Conservation (phyloP, 2,113 vertebrate genomes). For the Hiodon tergisus region DNA sequence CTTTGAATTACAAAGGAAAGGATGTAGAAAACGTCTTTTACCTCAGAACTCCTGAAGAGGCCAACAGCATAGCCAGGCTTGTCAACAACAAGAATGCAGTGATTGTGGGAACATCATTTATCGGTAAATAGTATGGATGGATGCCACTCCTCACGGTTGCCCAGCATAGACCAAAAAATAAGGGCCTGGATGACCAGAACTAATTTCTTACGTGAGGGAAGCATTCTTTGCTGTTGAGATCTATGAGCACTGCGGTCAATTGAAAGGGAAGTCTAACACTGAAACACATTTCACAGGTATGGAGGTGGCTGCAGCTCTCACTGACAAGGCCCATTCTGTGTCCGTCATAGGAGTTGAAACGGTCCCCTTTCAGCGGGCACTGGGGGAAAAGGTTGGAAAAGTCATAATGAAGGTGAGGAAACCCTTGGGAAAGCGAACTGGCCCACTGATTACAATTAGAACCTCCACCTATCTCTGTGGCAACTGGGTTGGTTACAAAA, state of each 20-base stretch:
- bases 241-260: too few relatives aligned
- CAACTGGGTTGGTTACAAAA: not conserved
- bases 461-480: not conserved
- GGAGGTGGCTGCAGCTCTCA: constrained; percentile 90
- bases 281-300: constrained; percentile 67
- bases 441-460: not conserved
- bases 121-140: constrained; percentile 66
- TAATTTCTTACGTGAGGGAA: too few relatives aligned
- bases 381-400: constrained; percentile 89
- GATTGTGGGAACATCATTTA: constrained; percentile 88
- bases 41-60: constrained; percentile 84
- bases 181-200: too few relatives aligned
- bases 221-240: too few relatives aligned
- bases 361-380: constrained; percentile 81
- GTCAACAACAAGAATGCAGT: constrained; percentile 87
- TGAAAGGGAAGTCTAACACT: not conserved
- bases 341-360: constrained; percentile 89
- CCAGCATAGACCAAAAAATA: too few relatives aligned
- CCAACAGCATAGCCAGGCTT: constrained; percentile 80
- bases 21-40: constrained; percentile 88
- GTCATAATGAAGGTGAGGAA: constrained; percentile 85
- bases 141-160: not conserved
- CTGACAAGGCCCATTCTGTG: constrained; percentile 91
- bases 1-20: constrained; percentile 86
- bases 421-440: not conserved